phyloP scores from a whole-genome alignment of 2,797 vertebrate genomes.

The Chromis chromis region DNA sequence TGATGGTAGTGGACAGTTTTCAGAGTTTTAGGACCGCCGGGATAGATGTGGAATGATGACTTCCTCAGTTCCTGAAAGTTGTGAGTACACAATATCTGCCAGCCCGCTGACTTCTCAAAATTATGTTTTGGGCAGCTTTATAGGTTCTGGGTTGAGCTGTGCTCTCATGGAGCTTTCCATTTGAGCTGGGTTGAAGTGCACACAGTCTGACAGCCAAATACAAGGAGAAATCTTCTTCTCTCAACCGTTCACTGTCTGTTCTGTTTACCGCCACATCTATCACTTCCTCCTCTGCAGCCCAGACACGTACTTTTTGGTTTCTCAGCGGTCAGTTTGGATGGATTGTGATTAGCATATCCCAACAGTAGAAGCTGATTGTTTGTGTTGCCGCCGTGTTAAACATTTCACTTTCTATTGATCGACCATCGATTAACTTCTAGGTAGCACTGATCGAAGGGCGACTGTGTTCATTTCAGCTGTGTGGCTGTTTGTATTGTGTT shows the following conservation, averaged over 20 bases:
- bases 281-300: slow-evolving; percentile 20
- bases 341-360: slow-evolving; percentile 49
- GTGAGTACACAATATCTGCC: slow-evolving; percentile 19
- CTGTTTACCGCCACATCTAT: slow-evolving; percentile 45
- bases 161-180: slow-evolving; percentile 38
- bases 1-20: slow-evolving; percentile 21
- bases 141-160: slow-evolving; percentile 32
- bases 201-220: slow-evolving; percentile 33
- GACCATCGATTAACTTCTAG: slow-evolving; percentile 50
- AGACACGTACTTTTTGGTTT: slow-evolving; percentile 10
- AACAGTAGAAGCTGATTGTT: slow-evolving; percentile 58
- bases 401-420: slow-evolving; percentile 52
- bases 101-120: slow-evolving; percentile 18
- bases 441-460: slow-evolving; percentile 30
- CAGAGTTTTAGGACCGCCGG: slow-evolving; percentile 4
- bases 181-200: slow-evolving; percentile 34
- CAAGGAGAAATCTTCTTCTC: slow-evolving; percentile 44
- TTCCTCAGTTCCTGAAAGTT: slow-evolving; percentile 33
- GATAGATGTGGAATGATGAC: slow-evolving; percentile 25
- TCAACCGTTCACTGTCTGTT: slow-evolving; percentile 27
- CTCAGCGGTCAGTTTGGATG: slow-evolving; percentile 31
- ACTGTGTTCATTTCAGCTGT: slow-evolving; percentile 45
- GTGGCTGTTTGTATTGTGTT: slow-evolving; percentile 22
- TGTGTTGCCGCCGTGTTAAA: slow-evolving; percentile 38
- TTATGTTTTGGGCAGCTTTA: slow-evolving; percentile 45